Percentiles rank a stretch among this genome's conserved stretches.
Conservation (phyloP, 2,888 invertebrate genomes). For the Pristionchus entomophagus region DNA sequence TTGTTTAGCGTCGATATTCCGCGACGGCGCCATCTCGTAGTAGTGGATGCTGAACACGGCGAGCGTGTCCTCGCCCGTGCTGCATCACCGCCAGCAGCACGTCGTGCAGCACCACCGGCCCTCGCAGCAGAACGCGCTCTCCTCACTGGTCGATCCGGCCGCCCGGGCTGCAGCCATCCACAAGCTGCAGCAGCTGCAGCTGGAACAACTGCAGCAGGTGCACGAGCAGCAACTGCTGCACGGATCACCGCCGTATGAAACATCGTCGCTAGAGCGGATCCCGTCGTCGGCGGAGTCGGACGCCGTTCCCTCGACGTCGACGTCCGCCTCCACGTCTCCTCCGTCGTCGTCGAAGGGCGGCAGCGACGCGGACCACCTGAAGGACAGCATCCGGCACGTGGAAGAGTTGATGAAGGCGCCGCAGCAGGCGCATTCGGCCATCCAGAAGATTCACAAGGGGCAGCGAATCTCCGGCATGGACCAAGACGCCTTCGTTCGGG, state of each 20-base stretch:
- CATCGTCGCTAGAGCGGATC: neutral
- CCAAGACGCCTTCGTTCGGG: neutral
- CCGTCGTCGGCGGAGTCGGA: neutral
- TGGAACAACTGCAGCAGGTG: neutral
- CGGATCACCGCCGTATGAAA: neutral
- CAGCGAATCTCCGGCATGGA: constrained; percentile 11
- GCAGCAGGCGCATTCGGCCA: neutral
- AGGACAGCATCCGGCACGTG: neutral
- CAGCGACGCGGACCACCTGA: neutral
- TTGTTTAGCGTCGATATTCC: constrained; percentile 19
- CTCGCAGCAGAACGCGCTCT: neutral
- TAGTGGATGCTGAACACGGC: constrained; percentile 1
- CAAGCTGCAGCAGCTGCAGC: constrained; percentile 10
- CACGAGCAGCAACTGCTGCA: neutral
- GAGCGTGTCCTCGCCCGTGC: constrained; percentile 19
- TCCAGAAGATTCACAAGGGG: neutral
- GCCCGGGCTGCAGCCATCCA: neutral
- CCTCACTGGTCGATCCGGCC: neutral
- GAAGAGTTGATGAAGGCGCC: constrained; percentile 35
- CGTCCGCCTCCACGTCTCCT: neutral
- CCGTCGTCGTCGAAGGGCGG: neutral
- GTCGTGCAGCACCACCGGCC: neutral
- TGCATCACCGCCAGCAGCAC: neutral
- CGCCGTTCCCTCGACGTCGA: neutral
- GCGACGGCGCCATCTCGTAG: neutral